These are phyloP conservation scores for Eulithis testata DNA, from an alignment of 2,888 invertebrate species.

Conservation along the genomic window DNA sequence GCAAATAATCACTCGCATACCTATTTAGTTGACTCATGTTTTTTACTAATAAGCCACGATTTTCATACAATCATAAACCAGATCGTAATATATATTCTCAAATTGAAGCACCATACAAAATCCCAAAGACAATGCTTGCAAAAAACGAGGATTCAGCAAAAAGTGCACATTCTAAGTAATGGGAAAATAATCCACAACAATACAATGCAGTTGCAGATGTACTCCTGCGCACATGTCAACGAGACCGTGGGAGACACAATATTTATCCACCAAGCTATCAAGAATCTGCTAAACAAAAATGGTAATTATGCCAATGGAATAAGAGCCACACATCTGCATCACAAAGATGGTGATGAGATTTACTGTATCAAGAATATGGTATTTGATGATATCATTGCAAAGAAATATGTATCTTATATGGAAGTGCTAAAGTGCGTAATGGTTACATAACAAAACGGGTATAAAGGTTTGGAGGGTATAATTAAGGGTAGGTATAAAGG, in stretches of 20 bases:
- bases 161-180: conserved; percentile 37
- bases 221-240: conserved; percentile 50
- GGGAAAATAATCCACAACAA: conserved; percentile 32
- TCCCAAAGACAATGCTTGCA: conserved; percentile 32
- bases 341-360: conserved; percentile 22
- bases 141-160: conserved; percentile 36
- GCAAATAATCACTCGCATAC: too few species aligned
- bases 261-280: conserved; percentile 17
- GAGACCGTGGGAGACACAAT: conserved; percentile 51
- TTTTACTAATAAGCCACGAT: not conserved
- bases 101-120: conserved; percentile 20
- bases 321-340: conserved; percentile 8
- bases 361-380: conserved; percentile 24
- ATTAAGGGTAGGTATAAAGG: too few species aligned
- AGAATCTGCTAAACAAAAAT: conserved; percentile 18
- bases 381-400: conserved; percentile 21
- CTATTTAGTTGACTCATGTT: not conserved
- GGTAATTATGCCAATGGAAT: conserved; percentile 6
- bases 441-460: not conserved
- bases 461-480: too few species aligned
- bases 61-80: conserved; percentile 20
- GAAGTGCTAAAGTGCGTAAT: conserved; percentile 13
- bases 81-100: conserved; percentile 16
- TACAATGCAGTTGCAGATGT: conserved; percentile 40
- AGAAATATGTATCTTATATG: conserved; percentile 27